Conservation (phyloP, 2,113 vertebrate species). For the Emydura subglobosa region DNA sequence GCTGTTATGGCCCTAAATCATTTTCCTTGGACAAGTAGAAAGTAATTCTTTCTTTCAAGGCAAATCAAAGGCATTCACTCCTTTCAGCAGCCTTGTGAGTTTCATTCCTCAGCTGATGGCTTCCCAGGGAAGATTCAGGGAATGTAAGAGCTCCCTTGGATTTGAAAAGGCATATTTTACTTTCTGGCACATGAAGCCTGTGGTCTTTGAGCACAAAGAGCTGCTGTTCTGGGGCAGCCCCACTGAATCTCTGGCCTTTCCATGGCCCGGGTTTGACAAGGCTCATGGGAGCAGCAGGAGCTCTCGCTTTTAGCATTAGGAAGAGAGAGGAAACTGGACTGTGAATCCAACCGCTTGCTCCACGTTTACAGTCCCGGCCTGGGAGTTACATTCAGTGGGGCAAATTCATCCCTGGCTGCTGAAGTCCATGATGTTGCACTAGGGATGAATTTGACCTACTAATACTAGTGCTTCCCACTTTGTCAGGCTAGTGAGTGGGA, state of each 20-base stretch:
- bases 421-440: rapidly evolving
- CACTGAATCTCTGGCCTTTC: background rate
- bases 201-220: background rate
- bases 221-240: background rate
- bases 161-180: background rate
- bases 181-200: background rate
- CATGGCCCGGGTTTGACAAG: background rate
- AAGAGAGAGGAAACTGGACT: background rate
- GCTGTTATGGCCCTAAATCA: rapidly evolving
- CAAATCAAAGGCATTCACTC: background rate
- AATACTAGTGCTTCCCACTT: background rate
- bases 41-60: rapidly evolving
- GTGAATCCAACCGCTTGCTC: background rate
- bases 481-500: background rate
- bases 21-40: background rate
- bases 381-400: background rate
- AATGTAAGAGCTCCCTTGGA: background rate
- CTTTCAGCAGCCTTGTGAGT: background rate
- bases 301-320: no score
- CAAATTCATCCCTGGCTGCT: rapidly evolving
- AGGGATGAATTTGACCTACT: background rate
- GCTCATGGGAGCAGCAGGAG: no score
- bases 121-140: background rate
- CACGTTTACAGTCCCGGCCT: background rate
- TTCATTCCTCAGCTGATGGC: background rate